phyloP scores from a whole-genome alignment of 2,888 invertebrate genomes.

The Hypercompe scribonia region DNA sequence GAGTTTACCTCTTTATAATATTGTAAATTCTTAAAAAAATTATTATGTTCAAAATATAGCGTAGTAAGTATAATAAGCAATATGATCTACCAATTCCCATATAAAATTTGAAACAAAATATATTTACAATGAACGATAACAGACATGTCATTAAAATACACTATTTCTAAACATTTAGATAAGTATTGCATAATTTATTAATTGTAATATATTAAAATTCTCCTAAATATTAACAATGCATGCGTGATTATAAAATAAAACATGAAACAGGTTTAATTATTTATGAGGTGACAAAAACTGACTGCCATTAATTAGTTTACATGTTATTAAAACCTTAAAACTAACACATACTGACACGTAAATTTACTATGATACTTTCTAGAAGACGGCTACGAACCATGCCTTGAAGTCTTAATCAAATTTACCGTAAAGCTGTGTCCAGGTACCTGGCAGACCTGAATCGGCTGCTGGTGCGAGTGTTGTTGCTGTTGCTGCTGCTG shows the following conservation, averaged over 20 bases:
- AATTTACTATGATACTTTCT: constrained; percentile 20
- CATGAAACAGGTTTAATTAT: constrained; percentile 6
- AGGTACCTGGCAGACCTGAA: constrained; percentile 86
- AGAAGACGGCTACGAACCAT: constrained; percentile 59
- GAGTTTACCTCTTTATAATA: not conserved
- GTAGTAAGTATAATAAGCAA: not conserved
- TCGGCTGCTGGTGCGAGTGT: constrained; percentile 85
- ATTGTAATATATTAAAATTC: not conserved
- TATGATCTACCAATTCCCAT: not conserved
- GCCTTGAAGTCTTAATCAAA: constrained; percentile 65
- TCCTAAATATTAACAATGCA: not conserved
- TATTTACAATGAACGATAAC: not conserved
- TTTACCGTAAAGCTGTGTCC: constrained; percentile 85
- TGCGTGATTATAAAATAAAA: not conserved
- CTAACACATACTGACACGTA: constrained; percentile 1
- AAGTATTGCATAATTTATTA: too few species aligned
- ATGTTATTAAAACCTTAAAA: not conserved
- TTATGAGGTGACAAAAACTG: not conserved
- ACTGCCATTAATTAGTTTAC: not conserved
- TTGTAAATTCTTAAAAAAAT: not conserved
- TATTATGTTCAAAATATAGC: not conserved
- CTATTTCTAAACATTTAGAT: not conserved
- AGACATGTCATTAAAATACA: not conserved
- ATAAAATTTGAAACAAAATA: not conserved
- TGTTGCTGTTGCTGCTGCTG: constrained; percentile 75